Base-by-base conservation (phyloP, 2,888 invertebrate species). In the Drosophila austrosaltans region DNA sequence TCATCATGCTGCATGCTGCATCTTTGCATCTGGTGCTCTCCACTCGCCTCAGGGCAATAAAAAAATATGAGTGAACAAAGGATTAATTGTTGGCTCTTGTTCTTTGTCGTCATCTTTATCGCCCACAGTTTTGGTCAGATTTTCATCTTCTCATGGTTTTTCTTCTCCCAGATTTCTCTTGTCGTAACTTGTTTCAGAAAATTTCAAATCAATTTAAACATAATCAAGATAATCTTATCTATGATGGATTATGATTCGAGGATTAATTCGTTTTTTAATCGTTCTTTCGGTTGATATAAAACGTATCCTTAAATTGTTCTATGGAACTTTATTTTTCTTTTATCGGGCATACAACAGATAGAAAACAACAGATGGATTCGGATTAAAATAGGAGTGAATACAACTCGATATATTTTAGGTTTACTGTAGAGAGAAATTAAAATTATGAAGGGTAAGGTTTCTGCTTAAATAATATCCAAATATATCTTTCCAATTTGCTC, bases 31-130 rank as follows among this genome's bases (percentile, higher is more conserved):
- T 30, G n/a, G 10, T 56, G 56, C 36, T 20, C 10, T 36, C 36
- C 32, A 56, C 32, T 22, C 30, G 57, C 57, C 57, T 8, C 36
- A 16, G 48, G 69, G 32, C 62, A 39, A 20, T 36, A 57, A 25
- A 54, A 39, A 12, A 12, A 39, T 54, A 56, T 58, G 62, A 72
- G 66, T 58, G 72, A 61, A 67, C 61, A 88, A 83, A 88, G 78
- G 74, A 68, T 82, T 88, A 82, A 88, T 83, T 83, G 86, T 83
- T 72, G 62, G 60, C 54, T 70, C 53, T 65, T 57, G 65, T 62
- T 62, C 67, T 73, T 62, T 60, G 67, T 54, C 54, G 53, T 25
- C 54, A 6, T 20, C 39, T 53, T 20, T 48, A 53, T 64, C 16
- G 64, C n/a, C 62, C 36, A 16, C 56, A 44, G 60, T 58, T 58